These are phyloP conservation scores for Synergus japonicus DNA, from an alignment of 2,888 invertebrate species.

Conservation along the genomic window DNA sequence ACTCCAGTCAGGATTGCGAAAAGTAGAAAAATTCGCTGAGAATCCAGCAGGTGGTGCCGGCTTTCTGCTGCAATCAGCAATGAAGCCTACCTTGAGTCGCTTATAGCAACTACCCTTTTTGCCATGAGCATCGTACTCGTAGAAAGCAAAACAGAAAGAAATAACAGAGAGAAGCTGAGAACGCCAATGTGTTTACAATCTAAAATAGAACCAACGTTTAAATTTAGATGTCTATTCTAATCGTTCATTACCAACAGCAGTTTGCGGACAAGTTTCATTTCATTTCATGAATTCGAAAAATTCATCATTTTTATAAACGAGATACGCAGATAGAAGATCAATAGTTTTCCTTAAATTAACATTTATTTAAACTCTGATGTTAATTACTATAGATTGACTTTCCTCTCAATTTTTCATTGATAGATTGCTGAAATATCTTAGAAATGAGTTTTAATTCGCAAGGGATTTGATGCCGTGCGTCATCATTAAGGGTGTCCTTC, in stretches of 20 bases:
- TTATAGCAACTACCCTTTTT: constrained; percentile 38
- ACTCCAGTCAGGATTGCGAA: constrained; percentile 37
- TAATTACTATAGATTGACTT: background rate
- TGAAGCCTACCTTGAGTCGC: constrained; percentile 55
- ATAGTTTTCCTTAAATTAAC: too few species aligned
- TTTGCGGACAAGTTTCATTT: too few species aligned
- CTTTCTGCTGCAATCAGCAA: constrained; percentile 49
- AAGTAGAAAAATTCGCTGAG: constrained; percentile 20
- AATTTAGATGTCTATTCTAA: constrained; percentile 5
- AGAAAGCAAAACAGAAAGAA: background rate
- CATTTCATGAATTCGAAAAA: background rate
- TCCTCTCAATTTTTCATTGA: background rate
- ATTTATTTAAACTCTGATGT: too few species aligned
- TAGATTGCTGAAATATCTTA: background rate
- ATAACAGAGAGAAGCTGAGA: background rate
- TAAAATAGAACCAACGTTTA: constrained; percentile 29
- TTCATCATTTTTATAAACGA: too few species aligned
- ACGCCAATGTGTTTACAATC: constrained; percentile 16
- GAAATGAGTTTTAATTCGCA: background rate
- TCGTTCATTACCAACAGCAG: background rate
- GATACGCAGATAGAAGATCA: too few species aligned
- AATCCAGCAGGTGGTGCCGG: constrained; percentile 34
- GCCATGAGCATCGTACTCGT: constrained; percentile 11
- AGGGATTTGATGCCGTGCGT: background rate
- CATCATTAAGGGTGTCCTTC: background rate